Evolutionary conservation across 2,113 vertebrate species (phyloP), one percentile per base, ranked within the genome.

Genomic region (Thymallus thymallus): DNA sequence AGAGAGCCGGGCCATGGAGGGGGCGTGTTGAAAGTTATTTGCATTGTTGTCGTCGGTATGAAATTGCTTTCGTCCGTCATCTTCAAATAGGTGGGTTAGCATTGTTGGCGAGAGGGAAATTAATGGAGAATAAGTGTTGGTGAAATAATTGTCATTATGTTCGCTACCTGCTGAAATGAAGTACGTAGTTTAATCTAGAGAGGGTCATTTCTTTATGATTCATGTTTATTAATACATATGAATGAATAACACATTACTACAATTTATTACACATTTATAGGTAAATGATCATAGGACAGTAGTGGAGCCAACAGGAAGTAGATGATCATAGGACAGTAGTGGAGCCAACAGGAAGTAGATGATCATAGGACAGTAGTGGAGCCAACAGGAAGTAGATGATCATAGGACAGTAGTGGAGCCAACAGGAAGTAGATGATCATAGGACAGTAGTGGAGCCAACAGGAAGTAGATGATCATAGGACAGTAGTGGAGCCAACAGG

Each of bases 61-160:
- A 87, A 91, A 88, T 88, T 86, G 85, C 86, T 82, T 30, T 45
- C 80, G 84, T 90, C 89, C 32, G 85, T 91, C 89, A 89, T 88
- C 71, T 83, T 88, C 84, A 86, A 82, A 79, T 20, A 35, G 76
- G 5, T 20, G 35, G 76, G n/a, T 60, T 60, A n/a, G 20, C 56
- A 9, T 60, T 78, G 84, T 81, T 73, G 66, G 74, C 76, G 76
- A 82, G 35, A 18, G 30, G 48, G 79, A 78, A 85, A 88, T 78
- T 65, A 46, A 68, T 67, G 79, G 80, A 76, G 78, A 84, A 6
- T 2, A 85, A 87, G 85, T 80, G 83, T 88, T 84, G 72, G 85
- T 64, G 26, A 72, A 74, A 76, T 88, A 88, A 90, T 84, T 85
- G 80, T 72, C 13, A 35, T 75, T 73, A 23, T 18, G 14, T 75